These are phyloP conservation scores for Pocillopora verrucosa DNA, from an alignment of 64 coral and sea anemone species.

Conservation along the genomic window DNA sequence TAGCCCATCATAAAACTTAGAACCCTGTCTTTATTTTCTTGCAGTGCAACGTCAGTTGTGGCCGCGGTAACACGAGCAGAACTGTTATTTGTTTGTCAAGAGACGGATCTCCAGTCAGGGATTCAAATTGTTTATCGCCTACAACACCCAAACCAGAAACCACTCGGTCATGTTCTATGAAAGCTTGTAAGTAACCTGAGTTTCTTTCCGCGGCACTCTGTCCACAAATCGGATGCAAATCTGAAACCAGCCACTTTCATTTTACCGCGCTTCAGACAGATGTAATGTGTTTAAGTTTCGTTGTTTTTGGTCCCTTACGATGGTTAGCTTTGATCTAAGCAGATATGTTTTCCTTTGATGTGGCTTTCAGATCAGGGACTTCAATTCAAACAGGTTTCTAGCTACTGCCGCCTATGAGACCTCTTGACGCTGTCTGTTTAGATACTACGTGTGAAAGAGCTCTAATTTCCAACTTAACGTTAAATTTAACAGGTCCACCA, in stretches of 20 bases:
- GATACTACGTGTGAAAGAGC: too few species aligned
- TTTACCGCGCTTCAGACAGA: too few species aligned
- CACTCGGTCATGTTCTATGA: constrained; percentile 58
- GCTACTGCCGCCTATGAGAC: background rate
- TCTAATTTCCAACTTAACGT: background rate
- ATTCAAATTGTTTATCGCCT: constrained; percentile 62
- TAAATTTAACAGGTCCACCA: constrained; percentile 53
- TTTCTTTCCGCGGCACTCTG: background rate
- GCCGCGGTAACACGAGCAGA: constrained; percentile 73
- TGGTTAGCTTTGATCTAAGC: too few species aligned
- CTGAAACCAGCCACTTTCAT: too few species aligned
- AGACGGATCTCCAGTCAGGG: constrained; percentile 21
- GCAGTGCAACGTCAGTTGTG: constrained; percentile 88
- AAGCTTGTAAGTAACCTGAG: constrained; percentile 46
- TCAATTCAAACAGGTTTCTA: too few species aligned
- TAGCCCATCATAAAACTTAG: background rate
- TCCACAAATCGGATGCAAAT: background rate
- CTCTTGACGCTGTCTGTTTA: too few species aligned
- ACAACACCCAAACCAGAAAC: constrained; percentile 72
- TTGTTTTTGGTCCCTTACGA: too few species aligned
- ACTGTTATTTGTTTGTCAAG: constrained; percentile 58
- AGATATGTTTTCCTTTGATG: too few species aligned
- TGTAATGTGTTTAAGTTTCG: too few species aligned
- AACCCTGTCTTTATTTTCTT: constrained; percentile 11
- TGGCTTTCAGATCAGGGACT: too few species aligned